Conservation (phyloP, 1,140 invertebrate species). For the Ips typographus region DNA sequence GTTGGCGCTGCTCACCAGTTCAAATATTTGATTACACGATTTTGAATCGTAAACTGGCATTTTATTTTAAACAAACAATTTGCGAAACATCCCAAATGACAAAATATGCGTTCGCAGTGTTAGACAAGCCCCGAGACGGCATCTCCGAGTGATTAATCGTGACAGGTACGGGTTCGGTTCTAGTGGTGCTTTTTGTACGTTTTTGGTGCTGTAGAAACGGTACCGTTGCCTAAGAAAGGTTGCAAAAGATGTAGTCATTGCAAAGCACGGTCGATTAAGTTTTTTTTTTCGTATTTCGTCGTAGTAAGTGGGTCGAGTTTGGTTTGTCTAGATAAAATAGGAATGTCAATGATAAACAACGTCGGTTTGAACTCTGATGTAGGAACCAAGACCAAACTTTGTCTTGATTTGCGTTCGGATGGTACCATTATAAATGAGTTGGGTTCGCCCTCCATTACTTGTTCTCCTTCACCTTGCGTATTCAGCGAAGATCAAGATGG, state of each 20-base stretch:
- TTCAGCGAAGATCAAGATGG: constrained; percentile 39
- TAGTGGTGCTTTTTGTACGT: neutral
- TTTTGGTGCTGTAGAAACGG: constrained; percentile 2
- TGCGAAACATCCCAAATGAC: neutral
- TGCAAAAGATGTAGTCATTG: constrained; percentile 23
- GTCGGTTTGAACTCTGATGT: constrained; percentile 8
- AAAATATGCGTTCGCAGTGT: neutral
- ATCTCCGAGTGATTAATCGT: constrained; percentile 13
- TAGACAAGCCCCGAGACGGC: constrained; percentile 6
- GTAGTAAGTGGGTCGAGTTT: neutral
- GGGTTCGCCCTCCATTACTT: constrained; percentile 48
- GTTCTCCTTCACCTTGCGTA: constrained; percentile 49
- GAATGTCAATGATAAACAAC: constrained; percentile 17
- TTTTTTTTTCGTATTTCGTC: neutral
- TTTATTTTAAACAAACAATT: constrained; percentile 16
- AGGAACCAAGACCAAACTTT: constrained; percentile 6
- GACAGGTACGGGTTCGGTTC: neutral
- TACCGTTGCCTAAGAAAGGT: constrained; percentile 8
- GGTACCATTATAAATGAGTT: neutral
- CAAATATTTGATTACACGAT: constrained; percentile 6
- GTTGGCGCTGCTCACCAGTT: constrained; percentile 6
- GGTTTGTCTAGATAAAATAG: constrained; percentile 2
- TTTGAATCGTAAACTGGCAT: constrained; percentile 7
- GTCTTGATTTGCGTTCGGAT: neutral
- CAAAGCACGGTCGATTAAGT: constrained; percentile 1